Conservation (phyloP, 1,140 invertebrate genomes). For the Pygmarrhopalites habei region DNA sequence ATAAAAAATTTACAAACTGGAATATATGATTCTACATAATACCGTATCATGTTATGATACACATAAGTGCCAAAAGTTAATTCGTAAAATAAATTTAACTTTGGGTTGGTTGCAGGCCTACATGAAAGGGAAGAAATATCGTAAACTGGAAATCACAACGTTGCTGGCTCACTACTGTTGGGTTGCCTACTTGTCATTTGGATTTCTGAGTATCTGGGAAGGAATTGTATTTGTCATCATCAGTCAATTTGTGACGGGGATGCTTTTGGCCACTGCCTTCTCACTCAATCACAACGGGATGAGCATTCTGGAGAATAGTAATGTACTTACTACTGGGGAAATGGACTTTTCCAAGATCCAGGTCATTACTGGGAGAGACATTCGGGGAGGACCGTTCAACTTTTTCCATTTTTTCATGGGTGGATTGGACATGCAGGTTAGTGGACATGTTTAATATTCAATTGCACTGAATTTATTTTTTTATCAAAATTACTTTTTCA, state of each 20-base stretch:
- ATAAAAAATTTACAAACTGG: too few species aligned
- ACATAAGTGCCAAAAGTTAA: too few species aligned
- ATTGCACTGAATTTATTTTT: too few species aligned
- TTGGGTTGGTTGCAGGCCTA: too few species aligned
- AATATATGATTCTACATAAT: too few species aligned
- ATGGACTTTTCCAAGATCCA: conserved; percentile 6
- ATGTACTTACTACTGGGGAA: not conserved
- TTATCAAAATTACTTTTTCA: too few species aligned
- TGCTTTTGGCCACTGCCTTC: conserved; percentile 2
- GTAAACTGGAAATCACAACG: not conserved
- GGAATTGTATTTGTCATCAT: not conserved
- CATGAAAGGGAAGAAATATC: not conserved
- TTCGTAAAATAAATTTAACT: too few species aligned
- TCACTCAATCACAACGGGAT: conserved; percentile 12
- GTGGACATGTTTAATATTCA: too few species aligned
- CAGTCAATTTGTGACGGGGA: not conserved
- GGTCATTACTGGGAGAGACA: conserved; percentile 5
- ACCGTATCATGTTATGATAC: too few species aligned
- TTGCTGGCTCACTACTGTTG: conserved; percentile 3
- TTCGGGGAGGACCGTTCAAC: conserved; percentile 1
- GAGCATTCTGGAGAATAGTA: conserved; percentile 3
- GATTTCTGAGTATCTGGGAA: conserved; percentile 7
- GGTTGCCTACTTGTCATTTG: conserved; percentile 5
- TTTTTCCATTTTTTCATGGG: conserved; percentile 14
- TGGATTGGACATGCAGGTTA: conserved; percentile 4